A percentile compares a stretch with the other conserved stretches of the same genome.
Conservation (phyloP, 2,797 vertebrate species). For the Schizothorax lantsangensis region DNA sequence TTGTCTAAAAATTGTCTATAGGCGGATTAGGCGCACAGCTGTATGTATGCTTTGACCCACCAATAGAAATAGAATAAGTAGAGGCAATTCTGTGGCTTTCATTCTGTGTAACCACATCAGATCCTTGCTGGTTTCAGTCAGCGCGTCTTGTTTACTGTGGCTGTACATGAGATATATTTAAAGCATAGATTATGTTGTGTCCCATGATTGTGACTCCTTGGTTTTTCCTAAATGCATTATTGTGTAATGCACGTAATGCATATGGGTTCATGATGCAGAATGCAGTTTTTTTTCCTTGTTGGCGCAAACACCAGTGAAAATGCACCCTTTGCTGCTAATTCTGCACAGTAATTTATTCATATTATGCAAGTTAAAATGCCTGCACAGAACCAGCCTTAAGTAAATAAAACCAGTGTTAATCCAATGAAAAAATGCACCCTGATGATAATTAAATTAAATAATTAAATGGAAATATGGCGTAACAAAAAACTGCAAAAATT, state of each 20-base stretch:
- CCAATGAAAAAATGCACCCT: neutral
- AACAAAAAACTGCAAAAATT: no score
- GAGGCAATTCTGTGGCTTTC: neutral
- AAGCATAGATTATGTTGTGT: neutral
- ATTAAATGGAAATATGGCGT: neutral
- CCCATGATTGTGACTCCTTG: neutral
- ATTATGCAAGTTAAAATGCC: neutral
- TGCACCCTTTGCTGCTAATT: neutral
- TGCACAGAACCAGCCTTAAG: neutral
- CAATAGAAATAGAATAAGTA: slow-evolving; percentile 11
- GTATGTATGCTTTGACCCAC: neutral
- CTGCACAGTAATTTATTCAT: neutral
- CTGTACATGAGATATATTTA: neutral
- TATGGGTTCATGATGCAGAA: neutral
- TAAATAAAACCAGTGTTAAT: neutral
- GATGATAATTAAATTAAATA: neutral
- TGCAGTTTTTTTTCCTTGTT: neutral
- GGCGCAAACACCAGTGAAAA: neutral
- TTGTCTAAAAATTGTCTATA: neutral
- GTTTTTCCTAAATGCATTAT: neutral
- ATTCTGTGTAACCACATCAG: slow-evolving; percentile 11
- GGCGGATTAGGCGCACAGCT: neutral
- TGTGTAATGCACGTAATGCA: neutral
- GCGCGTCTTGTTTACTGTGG: neutral
- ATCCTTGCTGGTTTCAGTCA: neutral